phyloP scores from a whole-genome alignment of 2,888 invertebrate species.

The Leptinotarsa tumamoca region DNA sequence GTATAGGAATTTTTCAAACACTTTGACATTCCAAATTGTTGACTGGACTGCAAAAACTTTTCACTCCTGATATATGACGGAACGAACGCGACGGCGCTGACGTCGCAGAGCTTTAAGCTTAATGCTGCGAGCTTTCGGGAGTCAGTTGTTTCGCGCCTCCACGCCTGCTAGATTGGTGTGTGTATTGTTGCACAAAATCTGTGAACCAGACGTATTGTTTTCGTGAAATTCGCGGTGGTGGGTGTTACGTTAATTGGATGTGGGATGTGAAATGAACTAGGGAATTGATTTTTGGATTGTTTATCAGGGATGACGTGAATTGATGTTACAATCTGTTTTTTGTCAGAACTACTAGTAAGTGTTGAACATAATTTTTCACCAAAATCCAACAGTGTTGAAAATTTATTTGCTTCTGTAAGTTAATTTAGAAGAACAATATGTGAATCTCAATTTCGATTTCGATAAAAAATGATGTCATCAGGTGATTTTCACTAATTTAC shows the following conservation, averaged over 20 bases:
- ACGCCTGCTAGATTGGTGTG: conserved; percentile 19
- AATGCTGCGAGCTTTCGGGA: conserved; percentile 43
- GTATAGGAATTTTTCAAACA: conserved; percentile 38
- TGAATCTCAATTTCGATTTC: no score
- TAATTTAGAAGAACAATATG: no score
- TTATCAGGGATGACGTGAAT: conserved; percentile 1
- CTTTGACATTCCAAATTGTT: conserved; percentile 62
- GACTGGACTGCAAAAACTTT: conserved; percentile 61
- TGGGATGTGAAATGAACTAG: neutral
- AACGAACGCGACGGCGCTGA: conserved; percentile 58
- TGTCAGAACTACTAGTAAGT: neutral
- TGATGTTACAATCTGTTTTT: neutral
- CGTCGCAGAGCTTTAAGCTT: conserved; percentile 39
- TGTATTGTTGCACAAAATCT: conserved; percentile 17
- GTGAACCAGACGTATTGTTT: conserved; percentile 23
- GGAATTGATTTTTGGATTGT: neutral
- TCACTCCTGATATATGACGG: conserved; percentile 59
- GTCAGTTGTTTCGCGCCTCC: conserved; percentile 47
- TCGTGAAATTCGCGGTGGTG: conserved; percentile 5
- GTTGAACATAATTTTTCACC: neutral
- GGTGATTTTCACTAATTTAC: no score
- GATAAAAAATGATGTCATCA: no score
- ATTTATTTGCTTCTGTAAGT: no score
- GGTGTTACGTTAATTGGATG: conserved; percentile 4
- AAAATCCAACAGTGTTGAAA: no score